A percentile compares a stretch with the other conserved stretches of the same genome.
Conservation (phyloP, 2,797 vertebrate species). For the Pseudocheirus occidentalis region DNA sequence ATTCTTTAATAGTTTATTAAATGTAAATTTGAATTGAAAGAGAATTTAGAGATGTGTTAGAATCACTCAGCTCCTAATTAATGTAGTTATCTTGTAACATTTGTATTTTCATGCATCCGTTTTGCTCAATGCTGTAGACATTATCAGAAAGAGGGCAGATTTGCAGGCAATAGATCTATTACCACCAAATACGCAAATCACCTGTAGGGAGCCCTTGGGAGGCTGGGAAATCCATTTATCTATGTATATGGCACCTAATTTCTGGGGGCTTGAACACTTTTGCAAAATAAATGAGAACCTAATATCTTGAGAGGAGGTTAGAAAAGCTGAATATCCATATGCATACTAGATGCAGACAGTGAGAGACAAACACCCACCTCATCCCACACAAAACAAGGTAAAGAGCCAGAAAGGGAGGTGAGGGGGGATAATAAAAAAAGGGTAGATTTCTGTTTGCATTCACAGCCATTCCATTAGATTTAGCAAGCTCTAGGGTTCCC, state of each 20-base stretch:
- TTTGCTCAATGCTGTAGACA: slow-evolving; percentile 43
- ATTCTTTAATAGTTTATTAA: background rate
- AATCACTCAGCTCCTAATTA: slow-evolving; percentile 39
- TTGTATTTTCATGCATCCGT: background rate
- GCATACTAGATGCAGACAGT: background rate
- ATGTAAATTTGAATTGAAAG: background rate
- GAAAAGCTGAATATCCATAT: background rate
- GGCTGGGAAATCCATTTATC: slow-evolving; percentile 29
- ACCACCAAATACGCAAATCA: background rate
- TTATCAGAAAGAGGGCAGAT: background rate
- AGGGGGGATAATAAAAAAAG: background rate
- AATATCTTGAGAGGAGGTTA: background rate
- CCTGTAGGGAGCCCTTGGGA: slow-evolving; percentile 16
- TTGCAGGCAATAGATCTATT: background rate
- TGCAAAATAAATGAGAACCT: slow-evolving; percentile 24
- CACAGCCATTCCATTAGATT: slow-evolving; percentile 2
- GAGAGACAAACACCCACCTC: background rate
- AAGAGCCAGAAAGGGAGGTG: background rate
- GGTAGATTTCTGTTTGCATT: slow-evolving; percentile 20
- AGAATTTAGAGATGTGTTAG: background rate
- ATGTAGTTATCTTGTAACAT: slow-evolving; percentile 25
- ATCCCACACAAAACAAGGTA: background rate
- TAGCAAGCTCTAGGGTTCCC: background rate
- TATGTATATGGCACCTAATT: slow-evolving; percentile 15
- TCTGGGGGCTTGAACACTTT: slow-evolving; percentile 28